These are phyloP conservation scores for Muschampia plurimacula DNA, from an alignment of 2,888 invertebrate genomes.

Conservation along the genomic window DNA sequence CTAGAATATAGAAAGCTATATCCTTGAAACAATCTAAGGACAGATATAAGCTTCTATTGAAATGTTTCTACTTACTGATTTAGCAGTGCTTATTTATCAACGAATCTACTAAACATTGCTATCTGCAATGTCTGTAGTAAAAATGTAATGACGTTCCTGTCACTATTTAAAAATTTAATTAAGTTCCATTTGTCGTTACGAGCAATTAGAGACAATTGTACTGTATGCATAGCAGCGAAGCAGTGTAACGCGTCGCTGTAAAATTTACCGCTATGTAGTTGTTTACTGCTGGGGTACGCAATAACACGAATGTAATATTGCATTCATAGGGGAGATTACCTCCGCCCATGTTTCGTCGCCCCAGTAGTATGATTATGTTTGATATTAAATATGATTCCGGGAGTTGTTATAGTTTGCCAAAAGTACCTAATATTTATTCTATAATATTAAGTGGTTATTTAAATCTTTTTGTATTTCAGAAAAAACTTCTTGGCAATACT, in stretches of 20 bases:
- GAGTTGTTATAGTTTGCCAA: background rate
- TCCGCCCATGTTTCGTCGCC: constrained; percentile 32
- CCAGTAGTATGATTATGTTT: constrained; percentile 48
- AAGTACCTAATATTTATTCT: background rate
- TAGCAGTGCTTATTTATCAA: too few species aligned
- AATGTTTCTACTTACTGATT: too few species aligned
- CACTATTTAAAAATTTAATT: constrained; percentile 11
- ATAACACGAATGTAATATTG: constrained; percentile 49
- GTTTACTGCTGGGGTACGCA: constrained; percentile 41
- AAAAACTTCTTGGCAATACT: too few species aligned
- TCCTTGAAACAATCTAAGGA: too few species aligned
- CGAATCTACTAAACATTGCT: too few species aligned
- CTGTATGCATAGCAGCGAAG: constrained; percentile 41
- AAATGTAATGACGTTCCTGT: constrained; percentile 6
- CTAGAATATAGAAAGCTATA: too few species aligned
- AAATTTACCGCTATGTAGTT: constrained; percentile 47
- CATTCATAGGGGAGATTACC: constrained; percentile 49
- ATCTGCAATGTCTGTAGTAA: too few species aligned
- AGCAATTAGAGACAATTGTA: constrained; percentile 27
- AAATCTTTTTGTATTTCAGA: background rate
- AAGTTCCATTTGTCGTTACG: constrained; percentile 22
- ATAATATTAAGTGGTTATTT: background rate
- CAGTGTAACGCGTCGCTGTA: constrained; percentile 39
- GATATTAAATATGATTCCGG: constrained; percentile 36
- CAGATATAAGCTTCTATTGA: too few species aligned